Base-by-base conservation (phyloP, 2,888 invertebrate genomes). In the Eristalinus sepulchralis region DNA sequence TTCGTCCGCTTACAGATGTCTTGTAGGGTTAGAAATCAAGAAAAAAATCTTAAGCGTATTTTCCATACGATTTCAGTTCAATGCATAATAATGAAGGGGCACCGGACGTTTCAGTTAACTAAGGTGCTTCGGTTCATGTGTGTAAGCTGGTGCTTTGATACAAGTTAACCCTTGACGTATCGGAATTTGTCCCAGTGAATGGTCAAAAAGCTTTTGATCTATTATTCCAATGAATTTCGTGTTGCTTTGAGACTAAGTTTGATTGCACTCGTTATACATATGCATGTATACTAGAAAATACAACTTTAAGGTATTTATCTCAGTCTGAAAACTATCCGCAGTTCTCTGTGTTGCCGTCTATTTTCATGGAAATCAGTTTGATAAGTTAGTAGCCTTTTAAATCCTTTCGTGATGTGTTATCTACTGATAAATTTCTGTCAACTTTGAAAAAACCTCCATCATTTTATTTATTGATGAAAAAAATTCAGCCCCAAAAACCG, bases 31-130 rank as follows among this genome's bases (percentile, higher is more conserved):
- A 64, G 27, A 60, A 64, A 78, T 78, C 70, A 33, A 33, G 17
- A 59, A 82, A 79, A 75, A 83, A 85, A 78, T 73, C 73, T 75
- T 79, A 89, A 89, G 89, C 89, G 88, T 89, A 88, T 89, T 90
- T 90, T 90, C 90, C 90, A 89, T 89, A 80, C 89, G 89, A 90
- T 90, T 90, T 90, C 88, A 89, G 87, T 90, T 90, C 90, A 88
- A 90, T 90, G 89, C 90, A 90, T 90, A 90, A 88, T 89, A 90
- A 89, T 90, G 90, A 90, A 88, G 89, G 90, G 90, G 79, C 75
- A 67, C 83, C 82, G 86, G 86, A 83, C 78, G 78, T 86, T 70
- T 78, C 53, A 33, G 36, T 73, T 75, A 67, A 62, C 62, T 75
- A 47, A 47, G 47, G 17, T 39, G 13, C 39, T 39, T n/a, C 39